phyloP scores from a whole-genome alignment of 2,888 invertebrate genomes.

The Oxycera nigricornis region DNA sequence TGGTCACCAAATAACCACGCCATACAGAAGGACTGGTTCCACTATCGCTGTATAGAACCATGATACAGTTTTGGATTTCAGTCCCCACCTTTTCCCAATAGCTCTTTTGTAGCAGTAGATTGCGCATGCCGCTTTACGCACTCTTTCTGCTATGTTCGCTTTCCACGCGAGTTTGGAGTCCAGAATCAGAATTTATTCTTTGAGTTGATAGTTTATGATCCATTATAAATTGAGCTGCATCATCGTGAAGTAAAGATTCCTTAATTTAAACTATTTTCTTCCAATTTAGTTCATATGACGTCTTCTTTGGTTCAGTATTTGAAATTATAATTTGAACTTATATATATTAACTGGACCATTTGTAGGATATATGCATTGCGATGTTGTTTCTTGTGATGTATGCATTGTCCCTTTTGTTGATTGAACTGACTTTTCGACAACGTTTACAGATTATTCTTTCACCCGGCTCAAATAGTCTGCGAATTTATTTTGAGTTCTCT shows the following conservation, averaged over 20 bases:
- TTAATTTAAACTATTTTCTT: background rate
- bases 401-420: background rate
- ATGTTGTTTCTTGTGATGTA: background rate
- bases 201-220: background rate
- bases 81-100: too few relatives aligned
- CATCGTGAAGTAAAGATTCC: background rate
- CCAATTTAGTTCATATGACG: background rate
- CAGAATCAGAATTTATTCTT: too few relatives aligned
- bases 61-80: too few relatives aligned
- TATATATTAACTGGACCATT: background rate
- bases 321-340: conserved; percentile 9
- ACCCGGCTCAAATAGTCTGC: background rate
- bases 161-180: too few relatives aligned
- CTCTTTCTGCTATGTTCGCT: too few relatives aligned
- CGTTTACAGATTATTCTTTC: background rate
- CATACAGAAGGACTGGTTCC: too few relatives aligned
- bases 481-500: background rate
- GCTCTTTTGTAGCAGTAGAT: too few relatives aligned
- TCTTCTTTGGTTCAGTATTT: background rate
- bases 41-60: too few relatives aligned
- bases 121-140: too few relatives aligned
- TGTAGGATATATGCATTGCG: background rate
- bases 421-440: background rate
- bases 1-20: too few relatives aligned
- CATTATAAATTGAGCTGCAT: background rate